Evolutionary conservation across 2,888 invertebrate genomes (phyloP), one percentile per base, ranked within the genome.

Genomic region (Endotricha flammealis): DNA sequence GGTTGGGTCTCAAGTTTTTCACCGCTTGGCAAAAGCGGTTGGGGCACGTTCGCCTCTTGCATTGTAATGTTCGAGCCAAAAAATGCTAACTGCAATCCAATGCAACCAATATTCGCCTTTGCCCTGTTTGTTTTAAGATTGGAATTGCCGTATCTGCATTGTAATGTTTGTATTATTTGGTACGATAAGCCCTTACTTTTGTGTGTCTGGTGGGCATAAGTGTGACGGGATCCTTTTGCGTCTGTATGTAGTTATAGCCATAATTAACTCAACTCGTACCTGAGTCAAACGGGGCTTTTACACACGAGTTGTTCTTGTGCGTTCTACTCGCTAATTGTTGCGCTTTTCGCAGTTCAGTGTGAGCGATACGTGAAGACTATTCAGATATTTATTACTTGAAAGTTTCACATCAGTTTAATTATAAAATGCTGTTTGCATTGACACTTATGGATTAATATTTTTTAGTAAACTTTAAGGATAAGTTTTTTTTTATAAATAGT

Each of bases 221-320:
- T 80, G 81, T 80, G 82, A 79, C 82, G 79, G 74, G 80, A 77
- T 83, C 82, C 81, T 82, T 83, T 75, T 77, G 67, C 76, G 52
- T 73, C 66, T 77, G 70, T 69, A 65, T 53, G 53, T 61, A 69
- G 54, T 47, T 66, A 67, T 66, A 65, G 64, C 64, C 72, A 80
- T 79, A 82, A 81, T 82, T 80, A 79, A 82, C 75, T 80, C 61
- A 48, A 43, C 61, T 58, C 60, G 70, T 85, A 85, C 85, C 85
- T 85, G 85, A 67, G 72, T 68, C 65, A 66, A 66, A 60, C 58
- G 44, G 53, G 61, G 47, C 46, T 50, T 40, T 42, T 57, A 37
- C 63, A 77, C 70, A 77, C 74, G 63, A 48, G 54, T 53, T 50
- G 63, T 42, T 64, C 63, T 51, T 38, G 10, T 12, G 23, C 4